Evolutionary conservation across 1,140 invertebrate genomes (phyloP), one percentile per base, ranked within the genome.

Genomic region (Telenomus remus): DNA sequence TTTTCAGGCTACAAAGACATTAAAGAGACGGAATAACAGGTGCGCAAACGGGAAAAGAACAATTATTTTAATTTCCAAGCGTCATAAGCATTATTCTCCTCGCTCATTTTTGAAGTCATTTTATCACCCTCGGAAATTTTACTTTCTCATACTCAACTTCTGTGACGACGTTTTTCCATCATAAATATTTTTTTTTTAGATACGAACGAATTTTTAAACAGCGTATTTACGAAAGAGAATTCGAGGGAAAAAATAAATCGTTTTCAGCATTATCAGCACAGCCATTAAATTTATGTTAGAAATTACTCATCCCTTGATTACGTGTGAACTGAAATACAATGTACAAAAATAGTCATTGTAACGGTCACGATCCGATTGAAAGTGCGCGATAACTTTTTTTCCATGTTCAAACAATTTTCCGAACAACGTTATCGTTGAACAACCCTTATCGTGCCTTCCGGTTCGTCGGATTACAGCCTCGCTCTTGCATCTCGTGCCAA

Each of bases 391-490:
- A 78, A 68, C 57, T 72, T 78, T 78, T n/a, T 64, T 78, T 70
- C 16, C 48, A 47, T 69, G 75, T 72, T 46, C 60, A 43, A 78
- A 71, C 64, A 51, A 78, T 77, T 77, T 71, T 77, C 57, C 57
- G 63, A 76, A 71, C 68, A 71, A 72, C 68, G 49, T 76, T 76
- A 76, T 76, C 74, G 74, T 61, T 46, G 68, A 66, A 61, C 61
- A 76, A 48, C 64, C 54, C 75, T 77, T 77, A 77, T 77, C 75
- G 64, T 57, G 64, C 51, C 59, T 77, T 77, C 75, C 75, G 75
- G 75, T 77, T 77, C 75, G 75, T 54, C 68, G 75, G 68, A 77
- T 77, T 72, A 77, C 64, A 72, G 54, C 53, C 75, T 72, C 75
- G 61, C 68, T 71, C 57, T 68, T 65, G 51, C 68, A 68, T 72